Evolutionary conservation across 2,888 invertebrate species (phyloP), one percentile per base, ranked within the genome.

Genomic region (Charanyca ferruginea): DNA sequence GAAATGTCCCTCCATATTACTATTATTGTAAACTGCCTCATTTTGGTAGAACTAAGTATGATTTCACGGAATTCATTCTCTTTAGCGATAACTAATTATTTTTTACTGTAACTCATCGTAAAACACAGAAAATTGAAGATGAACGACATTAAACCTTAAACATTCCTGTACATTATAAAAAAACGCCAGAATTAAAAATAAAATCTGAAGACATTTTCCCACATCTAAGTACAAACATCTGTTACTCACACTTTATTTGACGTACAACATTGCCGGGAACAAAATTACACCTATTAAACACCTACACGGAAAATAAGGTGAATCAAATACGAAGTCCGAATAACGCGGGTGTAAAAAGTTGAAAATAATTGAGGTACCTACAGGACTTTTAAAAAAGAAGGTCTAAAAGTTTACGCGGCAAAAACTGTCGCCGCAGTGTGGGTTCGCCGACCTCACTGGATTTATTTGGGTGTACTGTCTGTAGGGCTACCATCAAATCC

Each of bases 351-450:
- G 90, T 90, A 94, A 94, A 94, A 94, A 94, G 89, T 93, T 88
- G 86, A 89, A 92, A 94, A 94, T 94, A 94, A 94, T 94, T 94
- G 94, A 89, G 89, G 90, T 87, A 89, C 83, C 81, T 83, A 85
- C 86, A 86, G 85, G 84, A 77, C 72, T 73, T 81, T 83, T 80
- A 83, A 87, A 87, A 87, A 87, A 85, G 81, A 90, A 92, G 88
- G 87, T 89, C 90, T 91, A 93, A 93, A 91, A 91, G 88, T 87
- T 87, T 85, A 79, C 86, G 83, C 68, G 51, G 90, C 93, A 94
- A 95, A 94, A 95, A 94, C 90, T 92, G 93, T 93, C 94, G 89
- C 88, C 86, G 87, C 81, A 81, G 85, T 75, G 73, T 78, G 82
- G 85, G 91, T 91, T 91, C 90, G 89, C 79, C 87, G 93, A 92